Evolutionary conservation across 2,797 vertebrate species (phyloP), one percentile per base, ranked within the genome.

Genomic region (Rhynchonycteris naso): DNA sequence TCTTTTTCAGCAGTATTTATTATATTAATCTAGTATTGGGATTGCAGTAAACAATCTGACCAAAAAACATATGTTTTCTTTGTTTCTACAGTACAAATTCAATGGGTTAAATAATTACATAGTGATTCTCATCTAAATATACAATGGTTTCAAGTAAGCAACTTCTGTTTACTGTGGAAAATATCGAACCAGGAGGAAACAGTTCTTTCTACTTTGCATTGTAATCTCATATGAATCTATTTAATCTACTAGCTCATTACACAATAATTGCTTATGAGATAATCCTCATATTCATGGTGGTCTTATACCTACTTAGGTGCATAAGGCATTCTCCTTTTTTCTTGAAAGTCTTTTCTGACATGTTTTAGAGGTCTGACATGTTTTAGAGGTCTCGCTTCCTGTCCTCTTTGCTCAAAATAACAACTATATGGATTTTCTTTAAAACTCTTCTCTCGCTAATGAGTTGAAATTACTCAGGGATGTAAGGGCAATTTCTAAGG

Each of bases 21-120:
- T 97, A 97, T 97, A 97, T 97, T 97, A 96, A 97, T 95, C 76
- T 97, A 94, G 76, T 95, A 95, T 94, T 94, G 81, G 81, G 94
- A 91, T 96, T 96, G 69, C 76, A 95, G 83, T 97, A 97, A 97
- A 97, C 93, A 97, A 11, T 96, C 87, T 90, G 96, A 95, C 91
- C 76, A 93, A 96, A 97, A 93, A 80, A 61, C 87, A 84, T 95
- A 90, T 96, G 92, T 94, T 97, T 95, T 94, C 74, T 96, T 97
- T 96, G 91, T 97, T 96, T 97, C 75, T 92, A 96, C 7, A 50
- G 68, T 92, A 94, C 50, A 97, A 66, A 96, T 94, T 95, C 88
- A 96, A 5, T 96, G 94, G 79, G 76, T 94, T 97, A 93, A 90
- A 68, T 95, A 95, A 97, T 96, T 95, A 84, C 90, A 72, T 83